Percentiles rank a stretch among this genome's conserved stretches.
phyloP scores from a whole-genome alignment of 2,797 vertebrate species.

The Melanotaenia parkinsoni region DNA sequence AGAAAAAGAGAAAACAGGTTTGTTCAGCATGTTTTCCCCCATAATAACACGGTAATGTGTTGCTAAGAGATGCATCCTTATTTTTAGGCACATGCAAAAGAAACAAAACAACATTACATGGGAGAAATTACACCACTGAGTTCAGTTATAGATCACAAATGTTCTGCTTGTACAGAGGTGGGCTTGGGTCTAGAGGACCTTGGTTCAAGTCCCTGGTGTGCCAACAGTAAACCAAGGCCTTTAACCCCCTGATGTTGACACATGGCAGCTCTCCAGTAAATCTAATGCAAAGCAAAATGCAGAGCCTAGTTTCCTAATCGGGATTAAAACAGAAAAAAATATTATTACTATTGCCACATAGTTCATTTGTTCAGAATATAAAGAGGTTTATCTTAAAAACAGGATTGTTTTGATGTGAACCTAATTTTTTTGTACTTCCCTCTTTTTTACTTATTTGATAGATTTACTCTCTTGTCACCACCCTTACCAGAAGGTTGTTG shows the following conservation, averaged over 20 bases:
- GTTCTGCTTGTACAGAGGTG: neutral
- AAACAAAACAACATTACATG: neutral
- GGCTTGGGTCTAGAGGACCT: neutral
- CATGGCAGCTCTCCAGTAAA: neutral
- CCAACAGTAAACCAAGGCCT: neutral
- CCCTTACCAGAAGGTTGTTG: conserved; percentile 63
- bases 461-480: conserved; percentile 80
- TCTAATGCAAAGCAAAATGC: neutral
- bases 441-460: conserved; percentile 68
- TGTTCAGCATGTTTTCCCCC: conserved; percentile 29
- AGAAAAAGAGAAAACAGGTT: conserved; percentile 31
- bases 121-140: neutral
- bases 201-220: neutral
- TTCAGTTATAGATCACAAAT: conserved; percentile 12
- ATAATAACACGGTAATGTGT: conserved; percentile 45
- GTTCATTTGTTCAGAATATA: neutral
- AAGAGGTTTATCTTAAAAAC: neutral
- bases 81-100: conserved; percentile 40
- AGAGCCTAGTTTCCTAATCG: neutral
- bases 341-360: neutral
- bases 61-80: conserved; percentile 42
- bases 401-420: neutral
- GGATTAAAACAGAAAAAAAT: neutral
- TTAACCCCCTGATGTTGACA: neutral
- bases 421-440: conserved; percentile 34